These are phyloP conservation scores for Trachythela sp. DNA, from an alignment of 64 coral and sea anemone genomes.

Conservation along the genomic window DNA sequence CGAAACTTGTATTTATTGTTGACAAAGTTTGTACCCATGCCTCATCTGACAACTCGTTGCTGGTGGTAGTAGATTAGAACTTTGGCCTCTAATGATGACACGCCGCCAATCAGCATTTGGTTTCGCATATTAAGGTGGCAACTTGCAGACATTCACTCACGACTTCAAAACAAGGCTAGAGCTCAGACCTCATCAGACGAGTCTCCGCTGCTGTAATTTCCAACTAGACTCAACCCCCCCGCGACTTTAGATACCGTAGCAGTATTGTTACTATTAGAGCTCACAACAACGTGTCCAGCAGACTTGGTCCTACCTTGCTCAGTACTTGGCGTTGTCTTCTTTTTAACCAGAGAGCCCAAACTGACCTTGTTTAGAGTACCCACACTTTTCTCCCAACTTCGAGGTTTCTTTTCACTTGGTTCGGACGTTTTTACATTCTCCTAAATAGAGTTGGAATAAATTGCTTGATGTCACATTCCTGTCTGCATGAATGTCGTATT, in stretches of 20 bases:
- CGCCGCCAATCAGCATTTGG: too few species aligned
- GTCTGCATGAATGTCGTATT: too few species aligned
- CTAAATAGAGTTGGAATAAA: background rate
- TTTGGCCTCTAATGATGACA: too few species aligned
- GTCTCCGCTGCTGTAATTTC: slow-evolving; percentile 75
- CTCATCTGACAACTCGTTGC: too few species aligned
- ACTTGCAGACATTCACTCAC: background rate
- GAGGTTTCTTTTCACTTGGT: background rate
- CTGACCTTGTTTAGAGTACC: background rate
- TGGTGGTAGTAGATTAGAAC: too few species aligned
- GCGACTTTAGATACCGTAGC: background rate
- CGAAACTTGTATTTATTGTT: too few species aligned
- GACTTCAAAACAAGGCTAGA: background rate
- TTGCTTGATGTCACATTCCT: too few species aligned
- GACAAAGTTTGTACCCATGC: too few species aligned
- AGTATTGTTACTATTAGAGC: background rate
- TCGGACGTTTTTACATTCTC: background rate
- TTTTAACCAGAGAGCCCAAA: background rate
- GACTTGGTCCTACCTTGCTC: background rate
- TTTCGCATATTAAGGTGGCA: too few species aligned
- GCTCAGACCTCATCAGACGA: background rate
- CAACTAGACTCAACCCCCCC: slow-evolving; percentile 49
- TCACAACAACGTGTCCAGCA: background rate
- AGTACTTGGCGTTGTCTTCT: background rate
- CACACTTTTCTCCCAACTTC: slow-evolving; percentile 24